Evolutionary conservation across 2,797 vertebrate genomes (phyloP).

Genomic region (Poeciliopsis paucimaculata): DNA sequence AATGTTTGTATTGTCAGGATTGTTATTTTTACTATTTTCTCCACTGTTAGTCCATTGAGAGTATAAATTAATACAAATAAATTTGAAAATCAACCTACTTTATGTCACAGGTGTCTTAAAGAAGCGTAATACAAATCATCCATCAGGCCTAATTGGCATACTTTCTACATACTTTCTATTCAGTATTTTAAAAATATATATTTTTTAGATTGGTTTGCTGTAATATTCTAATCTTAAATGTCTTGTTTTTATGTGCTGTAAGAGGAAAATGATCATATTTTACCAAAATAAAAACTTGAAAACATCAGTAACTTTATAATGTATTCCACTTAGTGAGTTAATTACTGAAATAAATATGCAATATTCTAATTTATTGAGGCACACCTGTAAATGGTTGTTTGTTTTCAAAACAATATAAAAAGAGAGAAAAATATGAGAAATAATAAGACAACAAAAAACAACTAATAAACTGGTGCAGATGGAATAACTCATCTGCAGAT

Average conservation of each 20-base stretch:
- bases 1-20: no score
- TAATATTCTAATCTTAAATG: background rate
- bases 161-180: background rate
- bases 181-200: background rate
- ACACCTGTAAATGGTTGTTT: background rate
- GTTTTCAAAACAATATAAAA: background rate
- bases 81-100: no score
- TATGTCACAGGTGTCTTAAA: no score
- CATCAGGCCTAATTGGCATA: no score
- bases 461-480: background rate
- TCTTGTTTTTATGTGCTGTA: no score
- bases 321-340: background rate
- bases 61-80: no score
- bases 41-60: no score
- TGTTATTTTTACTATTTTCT: no score
- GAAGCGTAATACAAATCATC: no score
- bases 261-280: no score
- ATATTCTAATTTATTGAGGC: background rate
- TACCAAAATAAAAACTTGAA: no score
- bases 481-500: background rate
- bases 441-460: background rate
- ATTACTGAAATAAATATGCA: background rate
- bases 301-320: background rate
- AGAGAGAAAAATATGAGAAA: background rate
- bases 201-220: background rate